phyloP scores from a whole-genome alignment of 2,113 vertebrate species.

The Aix galericulata region DNA sequence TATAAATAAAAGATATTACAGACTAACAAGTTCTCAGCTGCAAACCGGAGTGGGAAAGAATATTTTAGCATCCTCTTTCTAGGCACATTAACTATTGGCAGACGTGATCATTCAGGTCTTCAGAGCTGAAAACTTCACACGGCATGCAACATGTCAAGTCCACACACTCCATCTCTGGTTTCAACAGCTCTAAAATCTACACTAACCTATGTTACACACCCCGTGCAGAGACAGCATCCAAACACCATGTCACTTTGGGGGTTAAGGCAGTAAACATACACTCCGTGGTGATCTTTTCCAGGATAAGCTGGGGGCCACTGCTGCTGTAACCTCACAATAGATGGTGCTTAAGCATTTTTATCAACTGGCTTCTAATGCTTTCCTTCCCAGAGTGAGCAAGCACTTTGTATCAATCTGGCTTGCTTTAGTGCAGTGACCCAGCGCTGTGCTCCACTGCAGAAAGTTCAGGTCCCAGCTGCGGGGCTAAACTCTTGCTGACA shows the following conservation, averaged over 20 bases:
- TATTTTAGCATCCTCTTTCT: constrained; percentile 60
- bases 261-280: neutral
- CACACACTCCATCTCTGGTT: neutral
- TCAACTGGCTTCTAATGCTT: neutral
- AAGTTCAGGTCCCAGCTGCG: constrained; percentile 46
- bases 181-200: neutral
- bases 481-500: constrained; percentile 55
- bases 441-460: fast-evolving
- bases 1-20: constrained; percentile 63
- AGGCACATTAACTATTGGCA: constrained; percentile 49
- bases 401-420: constrained; percentile 33
- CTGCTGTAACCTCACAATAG: neutral
- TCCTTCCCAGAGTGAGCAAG: constrained; percentile 1
- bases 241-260: neutral
- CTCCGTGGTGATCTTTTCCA: fast-evolving
- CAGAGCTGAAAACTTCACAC: neutral
- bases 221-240: neutral
- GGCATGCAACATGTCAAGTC: neutral
- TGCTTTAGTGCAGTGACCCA: constrained; percentile 54
- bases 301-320: neutral
- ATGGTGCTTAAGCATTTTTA: neutral
- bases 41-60: constrained; percentile 52
- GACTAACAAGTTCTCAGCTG: constrained; percentile 42
- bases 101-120: neutral
- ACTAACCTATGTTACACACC: fast-evolving